These are phyloP conservation scores for Pharmacophagus antenor DNA, from an alignment of 2,888 invertebrate species.

Conservation along the genomic window DNA sequence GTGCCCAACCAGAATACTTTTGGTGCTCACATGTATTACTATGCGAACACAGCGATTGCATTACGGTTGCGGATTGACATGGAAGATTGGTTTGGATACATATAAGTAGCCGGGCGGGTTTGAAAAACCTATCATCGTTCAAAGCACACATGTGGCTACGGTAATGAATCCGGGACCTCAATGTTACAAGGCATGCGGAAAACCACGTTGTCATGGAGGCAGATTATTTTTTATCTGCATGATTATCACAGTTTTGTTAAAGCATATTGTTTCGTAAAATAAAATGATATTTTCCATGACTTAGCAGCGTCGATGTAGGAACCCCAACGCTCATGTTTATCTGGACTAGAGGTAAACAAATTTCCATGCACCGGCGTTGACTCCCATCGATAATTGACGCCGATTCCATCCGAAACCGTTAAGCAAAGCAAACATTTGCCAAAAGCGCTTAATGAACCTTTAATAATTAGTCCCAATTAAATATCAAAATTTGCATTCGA, in stretches of 20 bases:
- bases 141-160: too few species aligned
- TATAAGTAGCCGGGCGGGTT: too few species aligned
- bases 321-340: constrained; percentile 11
- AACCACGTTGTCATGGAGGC: too few species aligned
- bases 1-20: too few species aligned
- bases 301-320: constrained; percentile 1
- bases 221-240: too few species aligned
- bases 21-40: too few species aligned
- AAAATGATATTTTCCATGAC: constrained; percentile 7
- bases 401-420: constrained; percentile 38
- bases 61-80: too few species aligned
- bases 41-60: too few species aligned
- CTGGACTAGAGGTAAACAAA: constrained; percentile 45
- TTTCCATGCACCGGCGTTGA: constrained; percentile 47
- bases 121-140: too few species aligned
- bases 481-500: constrained; percentile 35
- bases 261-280: not conserved
- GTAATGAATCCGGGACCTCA: too few species aligned
- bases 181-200: too few species aligned
- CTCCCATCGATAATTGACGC: constrained; percentile 34
- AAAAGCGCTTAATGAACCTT: constrained; percentile 44
- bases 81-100: too few species aligned
- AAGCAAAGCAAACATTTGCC: constrained; percentile 39
- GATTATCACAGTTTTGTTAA: not conserved
- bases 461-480: constrained; percentile 43